Evolutionary conservation across 2,113 vertebrate species (phyloP).

Genomic region (Grallaria varia): DNA sequence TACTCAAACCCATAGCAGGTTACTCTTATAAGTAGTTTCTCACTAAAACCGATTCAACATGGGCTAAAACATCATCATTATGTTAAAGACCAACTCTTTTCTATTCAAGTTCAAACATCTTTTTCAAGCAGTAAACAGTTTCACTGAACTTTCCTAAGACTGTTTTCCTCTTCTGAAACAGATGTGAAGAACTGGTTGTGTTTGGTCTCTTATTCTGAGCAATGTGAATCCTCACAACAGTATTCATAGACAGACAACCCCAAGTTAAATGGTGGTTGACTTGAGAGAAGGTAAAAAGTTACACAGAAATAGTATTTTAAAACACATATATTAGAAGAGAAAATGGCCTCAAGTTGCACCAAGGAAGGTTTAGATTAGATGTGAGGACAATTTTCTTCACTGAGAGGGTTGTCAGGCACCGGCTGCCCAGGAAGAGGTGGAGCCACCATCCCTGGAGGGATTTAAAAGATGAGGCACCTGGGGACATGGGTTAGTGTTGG

Average conservation of each 20-base stretch:
- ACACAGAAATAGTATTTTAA: neutral
- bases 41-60: accelerated
- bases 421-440: neutral
- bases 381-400: neutral
- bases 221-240: neutral
- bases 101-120: neutral
- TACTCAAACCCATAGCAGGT: neutral
- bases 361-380: neutral
- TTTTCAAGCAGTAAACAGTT: neutral
- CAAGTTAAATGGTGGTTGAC: neutral
- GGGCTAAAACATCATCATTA: neutral
- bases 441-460: neutral
- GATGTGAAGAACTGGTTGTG: neutral
- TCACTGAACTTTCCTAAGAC: neutral
- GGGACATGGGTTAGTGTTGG: neutral
- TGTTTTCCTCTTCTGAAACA: neutral
- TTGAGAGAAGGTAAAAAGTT: neutral
- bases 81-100: neutral
- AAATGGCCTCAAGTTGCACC: neutral
- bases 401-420: neutral
- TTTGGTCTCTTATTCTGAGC: neutral
- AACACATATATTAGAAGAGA: neutral
- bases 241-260: neutral
- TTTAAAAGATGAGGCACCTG: neutral
- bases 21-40: neutral